Conservation (phyloP, 2,113 vertebrate species). For the Vombatus ursinus region DNA sequence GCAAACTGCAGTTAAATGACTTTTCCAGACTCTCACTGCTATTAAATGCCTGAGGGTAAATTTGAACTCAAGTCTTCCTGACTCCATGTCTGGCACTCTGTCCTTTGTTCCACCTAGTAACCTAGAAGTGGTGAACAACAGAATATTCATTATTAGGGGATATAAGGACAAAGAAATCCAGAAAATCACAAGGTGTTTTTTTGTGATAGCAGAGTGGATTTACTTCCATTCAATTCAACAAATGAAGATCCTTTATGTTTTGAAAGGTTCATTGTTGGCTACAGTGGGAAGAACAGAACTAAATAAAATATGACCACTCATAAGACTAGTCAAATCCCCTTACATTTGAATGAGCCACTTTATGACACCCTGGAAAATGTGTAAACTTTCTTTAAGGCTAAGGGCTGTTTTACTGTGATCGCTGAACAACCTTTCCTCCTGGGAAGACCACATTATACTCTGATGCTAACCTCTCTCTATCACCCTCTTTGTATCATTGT, state of each 20-base stretch:
- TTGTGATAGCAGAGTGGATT: not conserved
- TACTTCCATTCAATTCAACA: not conserved
- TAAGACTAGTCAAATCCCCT: not conserved
- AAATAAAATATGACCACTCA: not conserved
- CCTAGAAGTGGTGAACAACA: not conserved
- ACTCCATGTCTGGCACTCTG: not conserved
- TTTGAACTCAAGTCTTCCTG: not conserved
- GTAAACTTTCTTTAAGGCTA: not conserved
- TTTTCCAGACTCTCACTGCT: not conserved
- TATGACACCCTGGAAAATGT: not conserved
- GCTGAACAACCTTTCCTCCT: not conserved
- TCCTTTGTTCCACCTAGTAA: not conserved
- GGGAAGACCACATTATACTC: not conserved
- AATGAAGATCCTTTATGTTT: not conserved
- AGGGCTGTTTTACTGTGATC: not conserved
- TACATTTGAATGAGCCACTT: not conserved
- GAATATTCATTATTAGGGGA: not conserved
- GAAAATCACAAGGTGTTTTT: not conserved
- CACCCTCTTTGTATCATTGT: not conserved
- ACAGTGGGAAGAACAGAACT: not conserved
- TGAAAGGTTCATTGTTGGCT: not conserved
- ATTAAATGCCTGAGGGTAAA: not conserved
- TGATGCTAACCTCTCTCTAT: not conserved
- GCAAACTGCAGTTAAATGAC: too few relatives aligned
- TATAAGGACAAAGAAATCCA: not conserved